phyloP scores from a whole-genome alignment of 2,888 invertebrate species.

The Nebria brevicollis region DNA sequence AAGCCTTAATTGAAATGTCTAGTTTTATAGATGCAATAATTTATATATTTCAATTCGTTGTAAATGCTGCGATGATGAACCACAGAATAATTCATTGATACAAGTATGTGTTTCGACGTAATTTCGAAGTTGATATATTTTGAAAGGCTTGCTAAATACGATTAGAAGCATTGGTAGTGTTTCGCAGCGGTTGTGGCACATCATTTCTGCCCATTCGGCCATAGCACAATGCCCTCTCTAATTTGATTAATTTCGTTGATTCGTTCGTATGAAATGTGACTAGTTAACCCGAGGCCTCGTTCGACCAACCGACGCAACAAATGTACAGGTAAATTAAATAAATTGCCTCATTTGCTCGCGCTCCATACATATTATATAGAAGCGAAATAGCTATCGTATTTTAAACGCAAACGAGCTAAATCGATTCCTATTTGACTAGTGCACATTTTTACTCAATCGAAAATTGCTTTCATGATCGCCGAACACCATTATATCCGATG shows the following conservation, averaged over 20 bases:
- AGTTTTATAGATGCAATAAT: too few relatives aligned
- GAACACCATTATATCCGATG: neutral
- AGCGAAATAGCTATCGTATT: neutral
- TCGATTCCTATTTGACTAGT: neutral
- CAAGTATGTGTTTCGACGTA: too few relatives aligned
- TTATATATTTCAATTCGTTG: too few relatives aligned
- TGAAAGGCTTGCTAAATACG: neutral
- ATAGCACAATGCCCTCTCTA: slow-evolving; percentile 7
- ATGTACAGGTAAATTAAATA: slow-evolving; percentile 46
- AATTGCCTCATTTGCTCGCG: slow-evolving; percentile 36
- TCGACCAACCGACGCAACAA: slow-evolving; percentile 24
- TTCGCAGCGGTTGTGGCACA: neutral
- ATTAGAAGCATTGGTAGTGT: neutral
- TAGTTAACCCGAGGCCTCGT: slow-evolving; percentile 28
- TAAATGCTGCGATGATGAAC: too few relatives aligned
- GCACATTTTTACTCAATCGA: neutral
- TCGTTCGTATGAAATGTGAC: slow-evolving; percentile 39
- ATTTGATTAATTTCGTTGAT: slow-evolving; percentile 46
- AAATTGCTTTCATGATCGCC: neutral
- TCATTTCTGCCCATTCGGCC: neutral
- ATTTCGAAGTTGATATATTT: too few relatives aligned
- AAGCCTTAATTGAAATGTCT: too few relatives aligned
- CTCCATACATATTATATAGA: neutral
- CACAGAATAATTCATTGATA: too few relatives aligned
- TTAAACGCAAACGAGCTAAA: slow-evolving; percentile 1